Conservation (phyloP, 2,888 invertebrate genomes). For the Pachydiplax longipennis region DNA sequence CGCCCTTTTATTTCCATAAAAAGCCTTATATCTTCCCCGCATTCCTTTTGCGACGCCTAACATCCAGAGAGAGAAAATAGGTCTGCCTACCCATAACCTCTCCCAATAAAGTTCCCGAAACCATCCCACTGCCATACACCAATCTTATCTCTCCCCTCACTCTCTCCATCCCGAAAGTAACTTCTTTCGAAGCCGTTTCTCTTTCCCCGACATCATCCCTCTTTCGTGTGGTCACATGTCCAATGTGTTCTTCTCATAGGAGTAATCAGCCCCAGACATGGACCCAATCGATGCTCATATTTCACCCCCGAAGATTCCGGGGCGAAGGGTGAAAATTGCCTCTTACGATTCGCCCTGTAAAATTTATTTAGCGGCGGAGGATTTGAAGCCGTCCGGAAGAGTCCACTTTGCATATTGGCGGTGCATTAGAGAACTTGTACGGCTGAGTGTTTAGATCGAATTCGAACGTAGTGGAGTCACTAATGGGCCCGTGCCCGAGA, state of each 20-base stretch:
- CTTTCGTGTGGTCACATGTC: not conserved
- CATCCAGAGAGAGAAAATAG: not conserved
- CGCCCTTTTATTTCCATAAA: not conserved
- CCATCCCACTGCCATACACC: not conserved
- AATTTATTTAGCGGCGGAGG: too few species aligned
- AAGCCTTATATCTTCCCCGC: not conserved
- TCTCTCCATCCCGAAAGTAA: not conserved
- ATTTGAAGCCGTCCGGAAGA: too few species aligned
- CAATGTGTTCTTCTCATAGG: not conserved
- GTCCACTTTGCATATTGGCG: too few species aligned
- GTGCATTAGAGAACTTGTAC: too few species aligned
- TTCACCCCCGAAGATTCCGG: too few species aligned
- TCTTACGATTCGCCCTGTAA: too few species aligned
- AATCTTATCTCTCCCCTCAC: not conserved
- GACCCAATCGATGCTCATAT: too few species aligned
- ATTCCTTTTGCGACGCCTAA: not conserved
- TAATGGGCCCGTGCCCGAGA: too few species aligned
- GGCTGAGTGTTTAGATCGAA: too few species aligned
- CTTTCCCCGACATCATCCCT: not conserved
- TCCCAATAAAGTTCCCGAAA: slow-evolving; percentile 10
- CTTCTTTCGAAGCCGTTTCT: not conserved
- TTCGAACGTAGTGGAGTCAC: too few species aligned
- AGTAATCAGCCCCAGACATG: too few species aligned
- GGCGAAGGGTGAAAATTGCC: too few species aligned
- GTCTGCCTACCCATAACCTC: slow-evolving; percentile 16